Conservation (phyloP, 2,888 invertebrate genomes). For the Drosophila melanosoma region DNA sequence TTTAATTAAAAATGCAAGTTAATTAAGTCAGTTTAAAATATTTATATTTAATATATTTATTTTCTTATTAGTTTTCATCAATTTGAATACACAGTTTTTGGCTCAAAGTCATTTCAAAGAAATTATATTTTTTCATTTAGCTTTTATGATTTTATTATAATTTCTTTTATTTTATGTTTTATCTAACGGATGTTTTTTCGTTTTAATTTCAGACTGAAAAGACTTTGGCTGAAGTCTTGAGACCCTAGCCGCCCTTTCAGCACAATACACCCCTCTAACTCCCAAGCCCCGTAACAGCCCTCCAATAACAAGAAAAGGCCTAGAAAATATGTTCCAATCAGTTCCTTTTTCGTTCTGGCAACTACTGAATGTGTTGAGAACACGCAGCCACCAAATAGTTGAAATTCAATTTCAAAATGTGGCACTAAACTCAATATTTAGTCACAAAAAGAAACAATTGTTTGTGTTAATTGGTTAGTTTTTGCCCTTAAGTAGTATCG, state of each 20-base stretch:
- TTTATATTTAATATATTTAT: neutral
- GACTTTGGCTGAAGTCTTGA: slow-evolving; percentile 90
- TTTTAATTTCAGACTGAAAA: slow-evolving; percentile 89
- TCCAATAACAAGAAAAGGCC: slow-evolving; percentile 13
- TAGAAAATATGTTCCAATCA: slow-evolving; percentile 16
- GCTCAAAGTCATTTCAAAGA: neutral
- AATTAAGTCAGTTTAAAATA: neutral
- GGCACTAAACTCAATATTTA: slow-evolving; percentile 32
- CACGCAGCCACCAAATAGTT: slow-evolving; percentile 51
- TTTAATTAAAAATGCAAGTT: neutral
- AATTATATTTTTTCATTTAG: neutral
- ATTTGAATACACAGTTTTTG: neutral
- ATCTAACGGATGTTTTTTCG: slow-evolving; percentile 20
- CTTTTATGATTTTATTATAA: slow-evolving; percentile 13
- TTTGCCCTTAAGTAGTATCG: neutral
- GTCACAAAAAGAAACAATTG: slow-evolving; percentile 68
- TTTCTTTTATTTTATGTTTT: slow-evolving; percentile 22
- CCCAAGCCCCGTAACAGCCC: slow-evolving; percentile 13
- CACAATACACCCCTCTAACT: slow-evolving; percentile 25
- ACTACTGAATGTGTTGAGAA: slow-evolving; percentile 18
- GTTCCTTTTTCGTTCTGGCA: slow-evolving; percentile 42
- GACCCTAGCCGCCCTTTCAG: slow-evolving; percentile 73
- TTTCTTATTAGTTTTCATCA: neutral
- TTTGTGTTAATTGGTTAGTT: slow-evolving; percentile 50
- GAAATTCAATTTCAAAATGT: slow-evolving; percentile 67